Percentiles rank a stretch among this genome's conserved stretches.
Evolutionary conservation across 1,140 invertebrate species (phyloP).

Genomic region (Babylonia areolata): DNA sequence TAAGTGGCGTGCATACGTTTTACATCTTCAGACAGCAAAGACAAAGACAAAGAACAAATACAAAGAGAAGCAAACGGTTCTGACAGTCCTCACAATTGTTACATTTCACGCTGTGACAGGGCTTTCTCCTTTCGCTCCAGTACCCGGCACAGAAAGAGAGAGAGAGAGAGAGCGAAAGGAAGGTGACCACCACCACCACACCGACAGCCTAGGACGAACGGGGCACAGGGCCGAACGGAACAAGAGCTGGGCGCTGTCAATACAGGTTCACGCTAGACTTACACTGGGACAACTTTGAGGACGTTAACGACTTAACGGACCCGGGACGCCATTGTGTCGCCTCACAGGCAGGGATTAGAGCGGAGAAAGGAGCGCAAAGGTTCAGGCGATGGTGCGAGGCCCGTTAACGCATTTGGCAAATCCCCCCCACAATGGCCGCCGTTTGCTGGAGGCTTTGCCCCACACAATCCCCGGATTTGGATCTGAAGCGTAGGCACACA

Average conservation of each 20-base stretch:
- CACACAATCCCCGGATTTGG: conserved; percentile 20
- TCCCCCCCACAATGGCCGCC: conserved; percentile 35
- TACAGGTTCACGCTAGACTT: conserved; percentile 9
- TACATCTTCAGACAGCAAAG: not conserved
- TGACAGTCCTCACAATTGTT: not conserved
- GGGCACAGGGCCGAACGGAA: not conserved
- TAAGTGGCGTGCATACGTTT: too few relatives aligned
- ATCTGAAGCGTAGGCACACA: not conserved
- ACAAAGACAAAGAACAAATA: not conserved
- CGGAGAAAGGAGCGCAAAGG: conserved; percentile 30
- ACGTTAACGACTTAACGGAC: conserved; percentile 45
- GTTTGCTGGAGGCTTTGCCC: conserved; percentile 35
- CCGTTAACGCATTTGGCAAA: conserved; percentile 50
- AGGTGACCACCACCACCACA: too few relatives aligned
- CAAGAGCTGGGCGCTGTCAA: not conserved
- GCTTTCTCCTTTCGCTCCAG: not conserved
- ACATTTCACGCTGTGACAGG: not conserved
- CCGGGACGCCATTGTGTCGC: conserved; percentile 27
- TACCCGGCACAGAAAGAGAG: not conserved
- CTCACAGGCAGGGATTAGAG: conserved; percentile 26
- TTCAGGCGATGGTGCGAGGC: conserved; percentile 31
- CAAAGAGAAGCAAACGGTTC: not conserved
- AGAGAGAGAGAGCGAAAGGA: not conserved
- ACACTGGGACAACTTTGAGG: conserved; percentile 15
- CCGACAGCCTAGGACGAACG: not conserved